Base-by-base conservation (phyloP, 2,113 vertebrate species). In the Tachysurus vachellii region DNA sequence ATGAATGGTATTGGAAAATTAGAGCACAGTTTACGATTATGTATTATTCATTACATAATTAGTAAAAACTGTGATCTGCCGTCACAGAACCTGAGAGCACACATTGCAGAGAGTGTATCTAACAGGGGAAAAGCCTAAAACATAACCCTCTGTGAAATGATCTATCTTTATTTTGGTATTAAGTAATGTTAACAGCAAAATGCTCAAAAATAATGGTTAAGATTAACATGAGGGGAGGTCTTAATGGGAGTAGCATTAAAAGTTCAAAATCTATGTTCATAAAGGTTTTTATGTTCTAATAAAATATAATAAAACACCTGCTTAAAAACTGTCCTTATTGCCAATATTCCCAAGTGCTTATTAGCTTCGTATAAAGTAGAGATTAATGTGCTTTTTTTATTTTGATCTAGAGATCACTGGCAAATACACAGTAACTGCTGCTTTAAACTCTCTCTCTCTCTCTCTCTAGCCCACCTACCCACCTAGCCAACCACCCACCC, bases 301-400 rank as follows among this genome's bases (percentile, higher is more conserved):
- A 23, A 11, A 73, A 73, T 73, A 17, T 17, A 87, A 84, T 50
- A 62, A 26, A 80, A 12, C 62, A 73, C 71, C 76, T 85, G 68
- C 16, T 21, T 64, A 75, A 16, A 42, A 19, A 85, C 61, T 28
- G 13, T 68, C 42, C 11, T 14, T 42, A n/a, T 80, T 76, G 53
- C 31, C 70, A 75, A 31, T 54, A 44, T 42, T 66, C 71, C 14
- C 64, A 54, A 36, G 19, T 54, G n/a, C 50, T 64, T 56, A 70
- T 50, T 75, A 68, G 82, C 59, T 87, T 36, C 17, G 50, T 19
- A 68, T 86, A 75, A 79, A 61, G 59, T 19, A 80, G 26, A 87
- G 28, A 68, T 75, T 44, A 57, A 59, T 83, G 80, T 87, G 21
- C 82, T 70, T 89, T 13, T 70, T 75, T 56, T 64, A 56, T 56